These are phyloP conservation scores for Pardalotus punctatus DNA, from an alignment of 2,113 vertebrate genomes.

Conservation along the genomic window DNA sequence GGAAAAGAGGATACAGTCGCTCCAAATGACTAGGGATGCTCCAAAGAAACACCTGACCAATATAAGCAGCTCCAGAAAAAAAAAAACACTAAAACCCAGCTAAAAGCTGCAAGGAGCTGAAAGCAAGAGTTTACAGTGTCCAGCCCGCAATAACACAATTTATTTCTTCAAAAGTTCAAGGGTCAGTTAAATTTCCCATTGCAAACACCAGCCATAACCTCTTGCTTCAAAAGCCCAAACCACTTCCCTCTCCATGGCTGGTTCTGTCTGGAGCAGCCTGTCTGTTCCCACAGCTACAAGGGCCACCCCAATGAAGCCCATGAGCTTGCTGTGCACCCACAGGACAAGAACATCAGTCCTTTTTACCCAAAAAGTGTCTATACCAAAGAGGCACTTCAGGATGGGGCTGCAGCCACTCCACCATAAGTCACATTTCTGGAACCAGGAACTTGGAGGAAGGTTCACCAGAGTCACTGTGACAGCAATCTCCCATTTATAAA, in stretches of 20 bases:
- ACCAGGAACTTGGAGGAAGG: not conserved
- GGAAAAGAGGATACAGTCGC: not conserved
- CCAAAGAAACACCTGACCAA: not conserved
- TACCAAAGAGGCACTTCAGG: rapidly evolving
- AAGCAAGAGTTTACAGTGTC: not conserved
- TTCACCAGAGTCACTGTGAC: not conserved
- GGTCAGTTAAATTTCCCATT: not conserved
- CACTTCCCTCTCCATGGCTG: rapidly evolving
- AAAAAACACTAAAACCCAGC: not conserved
- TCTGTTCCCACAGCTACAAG: not conserved
- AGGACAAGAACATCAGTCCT: not conserved
- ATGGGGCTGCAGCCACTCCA: not conserved
- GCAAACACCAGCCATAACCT: not conserved
- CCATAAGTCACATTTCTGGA: not conserved
- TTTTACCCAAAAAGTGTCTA: not conserved
- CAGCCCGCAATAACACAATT: not conserved
- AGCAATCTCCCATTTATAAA: not conserved
- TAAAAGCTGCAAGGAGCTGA: not conserved
- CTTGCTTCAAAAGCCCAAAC: not conserved
- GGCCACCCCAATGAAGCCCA: rapidly evolving
- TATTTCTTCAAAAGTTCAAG: not conserved
- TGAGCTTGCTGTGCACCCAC: rapidly evolving
- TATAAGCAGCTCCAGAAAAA: not conserved
- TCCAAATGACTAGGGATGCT: rapidly evolving
- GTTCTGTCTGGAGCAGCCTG: not conserved